These are phyloP conservation scores for Invenusta paracnida DNA, from an alignment of 2,888 invertebrate species.

Conservation along the genomic window DNA sequence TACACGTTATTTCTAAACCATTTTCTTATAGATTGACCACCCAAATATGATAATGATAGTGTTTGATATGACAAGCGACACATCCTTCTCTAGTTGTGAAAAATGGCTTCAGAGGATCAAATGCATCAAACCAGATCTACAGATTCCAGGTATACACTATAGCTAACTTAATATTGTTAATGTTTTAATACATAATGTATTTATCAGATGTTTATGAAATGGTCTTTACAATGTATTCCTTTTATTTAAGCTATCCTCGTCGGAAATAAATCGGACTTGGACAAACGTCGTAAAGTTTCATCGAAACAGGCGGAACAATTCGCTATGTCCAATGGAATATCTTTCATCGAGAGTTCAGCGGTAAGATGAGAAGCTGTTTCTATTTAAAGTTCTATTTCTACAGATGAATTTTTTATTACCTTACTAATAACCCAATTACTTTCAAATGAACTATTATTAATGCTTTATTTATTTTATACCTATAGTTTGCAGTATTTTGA, in stretches of 20 bases:
- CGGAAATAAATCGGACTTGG: conserved; percentile 28
- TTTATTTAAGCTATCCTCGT: neutral
- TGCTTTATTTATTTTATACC: too few species aligned
- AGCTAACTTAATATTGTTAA: too few species aligned
- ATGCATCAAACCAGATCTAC: neutral
- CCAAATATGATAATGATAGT: conserved; percentile 18
- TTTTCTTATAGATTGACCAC: neutral
- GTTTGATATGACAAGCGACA: conserved; percentile 9
- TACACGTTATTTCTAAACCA: neutral
- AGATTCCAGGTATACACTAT: neutral
- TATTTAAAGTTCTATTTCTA: too few species aligned
- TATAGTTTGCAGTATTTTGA: too few species aligned
- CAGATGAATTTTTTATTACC: too few species aligned
- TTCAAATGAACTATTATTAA: too few species aligned
- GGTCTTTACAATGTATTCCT: too few species aligned
- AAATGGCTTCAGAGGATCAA: conserved; percentile 11
- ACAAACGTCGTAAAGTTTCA: neutral
- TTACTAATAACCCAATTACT: too few species aligned
- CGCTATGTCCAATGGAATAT: neutral
- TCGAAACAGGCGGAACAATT: neutral
- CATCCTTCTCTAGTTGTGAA: neutral
- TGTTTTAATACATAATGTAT: too few species aligned
- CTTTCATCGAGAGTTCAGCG: neutral
- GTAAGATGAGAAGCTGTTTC: too few species aligned
- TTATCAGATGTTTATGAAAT: too few species aligned